Evolutionary conservation across 2,113 vertebrate species (phyloP), one percentile per base, ranked within the genome.

Genomic region (Mus pahari): DNA sequence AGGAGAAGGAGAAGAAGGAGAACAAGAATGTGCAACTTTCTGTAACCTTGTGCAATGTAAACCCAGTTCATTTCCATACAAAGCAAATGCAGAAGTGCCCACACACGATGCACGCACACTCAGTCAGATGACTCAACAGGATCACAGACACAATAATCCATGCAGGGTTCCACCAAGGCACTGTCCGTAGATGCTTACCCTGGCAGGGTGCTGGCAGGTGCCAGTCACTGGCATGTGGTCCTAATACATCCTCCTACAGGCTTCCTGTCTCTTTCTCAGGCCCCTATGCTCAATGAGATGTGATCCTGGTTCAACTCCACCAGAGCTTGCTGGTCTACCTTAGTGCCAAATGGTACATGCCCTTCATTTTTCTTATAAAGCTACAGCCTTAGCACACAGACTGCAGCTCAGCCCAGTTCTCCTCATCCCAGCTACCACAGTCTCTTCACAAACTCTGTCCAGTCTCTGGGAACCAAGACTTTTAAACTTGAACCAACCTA

Each of bases 41-140:
- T 91, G 75, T 93, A 86, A 92, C 81, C 33, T 31, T 94, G 53
- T 83, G 50, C 74, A 96, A 36, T 39, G 17, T 64, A 91, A 83
- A 68, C 6, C 19, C 58, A 66, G 31, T 77, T 92, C 87, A n/a
- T 45, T 13, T 26, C 11, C 19, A 10, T 0, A 10, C 45, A 87
- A 77, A 81, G 73, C 81, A 91, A 91, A 71, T 6, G 39, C 19
- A 42, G 13, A 42, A 42, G 28, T 60, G 22, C 60, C 90, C 86
- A 89, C 9, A 89, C 66, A 78, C 45, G 77, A 60, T 70, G 26
- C 42, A 60, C 10, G 58, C 7, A 16, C 20, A 26, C 33, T 78
- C 55, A 31, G 31, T 71, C 58, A 86, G 77, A 62, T 7, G 87
- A 75, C 73, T n/a, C 14, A 92, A 50, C 68, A 79, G 28, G 48